Evolutionary conservation across 2,888 invertebrate genomes (phyloP).

Genomic region (Microchrysa polita): DNA sequence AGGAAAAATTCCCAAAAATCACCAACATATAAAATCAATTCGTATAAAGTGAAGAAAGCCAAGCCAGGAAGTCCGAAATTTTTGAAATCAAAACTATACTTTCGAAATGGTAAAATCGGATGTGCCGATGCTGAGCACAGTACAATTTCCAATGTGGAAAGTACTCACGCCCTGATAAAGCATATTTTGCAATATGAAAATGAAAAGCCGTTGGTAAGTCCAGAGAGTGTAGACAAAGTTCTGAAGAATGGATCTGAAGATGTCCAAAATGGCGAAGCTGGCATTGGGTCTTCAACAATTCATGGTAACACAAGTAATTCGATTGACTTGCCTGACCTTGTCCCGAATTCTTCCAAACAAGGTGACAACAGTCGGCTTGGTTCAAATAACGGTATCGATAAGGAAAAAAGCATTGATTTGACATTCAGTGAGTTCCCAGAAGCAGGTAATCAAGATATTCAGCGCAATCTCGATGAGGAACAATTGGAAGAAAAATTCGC

Average conservation of each 20-base stretch:
- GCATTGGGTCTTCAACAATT: constrained; percentile 28
- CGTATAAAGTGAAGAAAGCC: constrained; percentile 56
- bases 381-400: constrained; percentile 31
- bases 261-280: constrained; percentile 51
- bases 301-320: constrained; percentile 47
- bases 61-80: constrained; percentile 58
- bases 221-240: constrained; percentile 60
- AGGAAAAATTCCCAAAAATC: constrained; percentile 53
- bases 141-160: constrained; percentile 60
- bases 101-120: constrained; percentile 63
- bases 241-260: constrained; percentile 52
- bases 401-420: constrained; percentile 58
- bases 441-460: constrained; percentile 59
- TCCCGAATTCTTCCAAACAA: constrained; percentile 52
- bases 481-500: not conserved
- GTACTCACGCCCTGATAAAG: constrained; percentile 64
- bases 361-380: constrained; percentile 51
- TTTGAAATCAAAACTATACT: constrained; percentile 61
- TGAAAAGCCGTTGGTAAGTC: constrained; percentile 63
- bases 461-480: constrained; percentile 50
- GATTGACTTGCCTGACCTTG: constrained; percentile 48
- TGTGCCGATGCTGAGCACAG: constrained; percentile 61
- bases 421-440: constrained; percentile 62
- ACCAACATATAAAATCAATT: constrained; percentile 62
- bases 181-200: constrained; percentile 61